phyloP scores from a whole-genome alignment of 2,888 invertebrate species.

The Rhamphomyia laevipes region DNA sequence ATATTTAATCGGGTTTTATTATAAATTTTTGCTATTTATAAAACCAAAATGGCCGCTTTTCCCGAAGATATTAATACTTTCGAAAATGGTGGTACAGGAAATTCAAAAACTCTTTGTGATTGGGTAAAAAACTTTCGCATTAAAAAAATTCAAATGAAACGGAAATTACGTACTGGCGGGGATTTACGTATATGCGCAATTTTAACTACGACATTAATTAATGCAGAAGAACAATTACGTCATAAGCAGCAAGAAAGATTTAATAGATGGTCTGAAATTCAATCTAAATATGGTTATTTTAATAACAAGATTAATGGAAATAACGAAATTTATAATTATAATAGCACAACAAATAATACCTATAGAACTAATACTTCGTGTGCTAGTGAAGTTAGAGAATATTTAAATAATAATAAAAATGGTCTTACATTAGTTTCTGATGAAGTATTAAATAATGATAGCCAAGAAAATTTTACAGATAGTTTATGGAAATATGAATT shows the following conservation, averaged over 20 bases:
- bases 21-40: background rate
- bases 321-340: slow-evolving; percentile 6
- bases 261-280: slow-evolving; percentile 39
- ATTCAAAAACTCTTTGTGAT: slow-evolving; percentile 30
- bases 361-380: slow-evolving; percentile 7
- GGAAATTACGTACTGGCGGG: slow-evolving; percentile 37
- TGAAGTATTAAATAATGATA: background rate
- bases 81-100: slow-evolving; percentile 8
- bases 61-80: slow-evolving; percentile 18
- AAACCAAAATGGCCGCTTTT: slow-evolving; percentile 21
- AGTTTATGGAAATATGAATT: slow-evolving; percentile 40
- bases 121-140: slow-evolving; percentile 46
- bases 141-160: slow-evolving; percentile 41
- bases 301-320: slow-evolving; percentile 12
- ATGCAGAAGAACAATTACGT: slow-evolving; percentile 43
- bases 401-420: slow-evolving; percentile 1
- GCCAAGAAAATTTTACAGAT: slow-evolving; percentile 9
- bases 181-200: slow-evolving; percentile 46
- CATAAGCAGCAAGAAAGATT: slow-evolving; percentile 43
- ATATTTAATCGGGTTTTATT: too few relatives aligned
- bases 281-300: slow-evolving; percentile 27
- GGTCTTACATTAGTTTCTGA: background rate
- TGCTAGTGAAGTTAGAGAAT: slow-evolving; percentile 7
- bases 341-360: slow-evolving; percentile 1
- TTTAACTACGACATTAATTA: slow-evolving; percentile 40